Conservation (phyloP, 2,888 invertebrate genomes). For the Coleophora flavipennella region DNA sequence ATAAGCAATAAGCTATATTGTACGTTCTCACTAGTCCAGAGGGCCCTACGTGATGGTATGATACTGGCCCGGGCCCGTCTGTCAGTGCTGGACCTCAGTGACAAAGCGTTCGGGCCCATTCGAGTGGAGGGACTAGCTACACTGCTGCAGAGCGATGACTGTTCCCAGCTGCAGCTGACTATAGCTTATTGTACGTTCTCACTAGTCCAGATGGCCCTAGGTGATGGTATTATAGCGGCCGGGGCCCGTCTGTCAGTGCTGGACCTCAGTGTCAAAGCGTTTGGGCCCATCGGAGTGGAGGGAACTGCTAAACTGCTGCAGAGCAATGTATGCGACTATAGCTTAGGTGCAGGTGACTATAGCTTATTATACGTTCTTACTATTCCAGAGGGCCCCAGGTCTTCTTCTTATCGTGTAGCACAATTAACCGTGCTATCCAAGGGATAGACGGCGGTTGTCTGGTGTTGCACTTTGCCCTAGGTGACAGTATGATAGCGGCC, state of each 20-base stretch:
- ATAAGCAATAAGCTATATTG: no score
- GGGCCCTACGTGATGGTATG: slow-evolving; percentile 83
- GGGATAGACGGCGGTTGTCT: no score
- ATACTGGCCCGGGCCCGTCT: slow-evolving; percentile 85
- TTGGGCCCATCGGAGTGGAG: slow-evolving; percentile 95
- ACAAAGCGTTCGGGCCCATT: slow-evolving; percentile 97
- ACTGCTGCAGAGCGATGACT: slow-evolving; percentile 86
- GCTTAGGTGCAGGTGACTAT: no score
- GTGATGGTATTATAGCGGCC: slow-evolving; percentile 85
- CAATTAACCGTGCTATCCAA: no score
- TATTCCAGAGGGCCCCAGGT: slow-evolving; percentile 47
- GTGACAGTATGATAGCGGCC: slow-evolving; percentile 85
- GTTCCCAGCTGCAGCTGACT: no score
- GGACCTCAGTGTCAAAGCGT: slow-evolving; percentile 97
- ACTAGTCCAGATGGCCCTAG: slow-evolving; percentile 68
- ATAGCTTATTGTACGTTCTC: no score
- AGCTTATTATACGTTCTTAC: no score
- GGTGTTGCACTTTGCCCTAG: no score
- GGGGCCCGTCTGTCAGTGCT: slow-evolving; percentile 85
- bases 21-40: slow-evolving; percentile 25
- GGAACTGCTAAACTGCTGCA: slow-evolving; percentile 87
- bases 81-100: slow-evolving; percentile 91
- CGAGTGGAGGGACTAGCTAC: slow-evolving; percentile 91
- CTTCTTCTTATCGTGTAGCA: no score
- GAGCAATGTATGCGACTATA: slow-evolving; percentile 86